A percentile compares a stretch with the other conserved stretches of the same genome.
Evolutionary conservation across 2,888 invertebrate species (phyloP).

Genomic region (Agriopis marginaria): DNA sequence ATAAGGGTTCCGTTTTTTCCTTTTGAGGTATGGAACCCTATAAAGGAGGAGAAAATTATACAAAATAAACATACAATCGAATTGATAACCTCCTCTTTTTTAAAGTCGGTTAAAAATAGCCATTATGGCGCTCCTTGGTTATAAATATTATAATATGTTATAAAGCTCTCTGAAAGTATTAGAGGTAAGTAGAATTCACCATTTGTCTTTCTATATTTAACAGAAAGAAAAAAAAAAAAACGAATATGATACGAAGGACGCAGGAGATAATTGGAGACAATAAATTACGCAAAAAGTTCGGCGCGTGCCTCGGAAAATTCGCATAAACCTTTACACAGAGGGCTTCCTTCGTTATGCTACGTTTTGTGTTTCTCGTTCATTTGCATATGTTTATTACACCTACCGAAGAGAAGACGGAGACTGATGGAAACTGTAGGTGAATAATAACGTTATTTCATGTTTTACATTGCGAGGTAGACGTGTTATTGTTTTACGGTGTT

Average conservation of each 20-base stretch:
- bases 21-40: too few relatives aligned
- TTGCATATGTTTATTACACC: slow-evolving; percentile 43
- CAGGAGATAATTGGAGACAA: slow-evolving; percentile 38
- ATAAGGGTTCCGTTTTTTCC: too few relatives aligned
- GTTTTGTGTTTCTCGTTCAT: slow-evolving; percentile 41
- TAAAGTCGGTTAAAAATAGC: too few relatives aligned
- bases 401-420: neutral
- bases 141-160: neutral
- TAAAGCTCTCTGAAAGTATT: slow-evolving; percentile 4
- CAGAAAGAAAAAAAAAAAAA: slow-evolving; percentile 30
- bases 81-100: too few relatives aligned
- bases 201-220: slow-evolving; percentile 20
- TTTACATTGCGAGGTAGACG: neutral
- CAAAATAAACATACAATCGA: too few relatives aligned
- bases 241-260: slow-evolving; percentile 34
- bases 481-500: slow-evolving; percentile 2
- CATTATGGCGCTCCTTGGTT: too few relatives aligned
- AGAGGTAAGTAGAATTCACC: slow-evolving; percentile 1
- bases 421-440: slow-evolving; percentile 10
- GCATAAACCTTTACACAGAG: slow-evolving; percentile 30
- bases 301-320: slow-evolving; percentile 26
- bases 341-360: slow-evolving; percentile 33
- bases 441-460: slow-evolving; percentile 11
- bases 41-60: too few relatives aligned
- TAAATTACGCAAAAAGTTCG: slow-evolving; percentile 37